A percentile compares a stretch with the other conserved stretches of the same genome.
These are phyloP conservation scores for Hartigia nigra DNA, from an alignment of 2,888 invertebrate species.

Conservation along the genomic window DNA sequence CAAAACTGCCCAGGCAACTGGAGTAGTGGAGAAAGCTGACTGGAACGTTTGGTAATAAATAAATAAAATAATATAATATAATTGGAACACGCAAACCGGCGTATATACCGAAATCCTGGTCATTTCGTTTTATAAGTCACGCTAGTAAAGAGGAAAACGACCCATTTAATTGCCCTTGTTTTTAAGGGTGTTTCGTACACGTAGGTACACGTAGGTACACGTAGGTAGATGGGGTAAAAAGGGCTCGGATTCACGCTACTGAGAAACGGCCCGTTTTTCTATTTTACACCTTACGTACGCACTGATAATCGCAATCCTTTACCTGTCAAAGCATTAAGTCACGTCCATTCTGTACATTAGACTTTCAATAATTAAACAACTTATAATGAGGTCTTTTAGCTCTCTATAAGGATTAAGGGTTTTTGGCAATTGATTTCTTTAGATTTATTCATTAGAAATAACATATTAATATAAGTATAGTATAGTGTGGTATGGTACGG, in stretches of 20 bases:
- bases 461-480: not conserved
- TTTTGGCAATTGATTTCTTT: not conserved
- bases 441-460: not conserved
- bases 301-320: not conserved
- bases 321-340: not conserved
- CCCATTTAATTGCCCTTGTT: constrained; percentile 36
- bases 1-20: not conserved
- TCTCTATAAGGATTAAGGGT: not conserved
- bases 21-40: not conserved
- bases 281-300: not conserved
- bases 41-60: constrained; percentile 29
- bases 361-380: too few species aligned
- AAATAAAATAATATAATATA: constrained; percentile 42
- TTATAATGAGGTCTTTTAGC: not conserved
- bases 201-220: not conserved
- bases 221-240: constrained; percentile 28
- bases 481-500: not conserved
- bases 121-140: constrained; percentile 36
- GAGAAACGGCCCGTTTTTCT: not conserved
- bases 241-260: not conserved
- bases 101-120: constrained; percentile 17
- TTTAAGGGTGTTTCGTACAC: constrained; percentile 26
- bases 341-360: not conserved
- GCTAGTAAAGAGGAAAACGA: constrained; percentile 37
- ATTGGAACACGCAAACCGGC: constrained; percentile 39